These are phyloP conservation scores for Phrynocephalus forsythii DNA, from an alignment of 2,797 vertebrate species.

Conservation along the genomic window DNA sequence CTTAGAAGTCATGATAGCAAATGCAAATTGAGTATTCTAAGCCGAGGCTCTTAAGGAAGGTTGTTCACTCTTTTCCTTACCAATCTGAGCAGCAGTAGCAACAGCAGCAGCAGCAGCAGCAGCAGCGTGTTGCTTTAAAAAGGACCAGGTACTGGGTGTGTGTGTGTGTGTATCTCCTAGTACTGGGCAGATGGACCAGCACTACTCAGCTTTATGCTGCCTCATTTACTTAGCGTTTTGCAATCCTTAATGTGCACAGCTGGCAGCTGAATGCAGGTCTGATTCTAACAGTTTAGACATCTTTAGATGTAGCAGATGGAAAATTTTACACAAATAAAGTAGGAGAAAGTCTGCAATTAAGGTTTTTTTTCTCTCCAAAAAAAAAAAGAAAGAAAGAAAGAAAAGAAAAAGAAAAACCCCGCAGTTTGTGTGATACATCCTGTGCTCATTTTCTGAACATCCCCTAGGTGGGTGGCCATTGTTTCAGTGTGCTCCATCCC, in stretches of 20 bases:
- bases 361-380: conserved; percentile 70
- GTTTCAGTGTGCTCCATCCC: conserved; percentile 73
- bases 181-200: conserved; percentile 87
- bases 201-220: conserved; percentile 84
- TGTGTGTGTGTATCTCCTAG: conserved; percentile 70
- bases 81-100: conserved; percentile 65
- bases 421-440: conserved; percentile 81
- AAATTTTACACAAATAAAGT: conserved; percentile 91
- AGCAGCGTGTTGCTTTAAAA: conserved; percentile 73
- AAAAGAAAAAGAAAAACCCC: conserved; percentile 62
- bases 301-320: conserved; percentile 90
- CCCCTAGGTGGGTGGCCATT: conserved; percentile 86
- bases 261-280: conserved; percentile 89
- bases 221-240: conserved; percentile 88
- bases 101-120: not conserved
- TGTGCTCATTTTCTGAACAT: conserved; percentile 80
- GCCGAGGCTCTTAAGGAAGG: conserved; percentile 72
- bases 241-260: conserved; percentile 89
- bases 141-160: conserved; percentile 80
- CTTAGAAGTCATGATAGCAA: conserved; percentile 79
- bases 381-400: not conserved
- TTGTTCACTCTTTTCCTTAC: conserved; percentile 75
- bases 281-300: conserved; percentile 90
- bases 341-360: conserved; percentile 88
- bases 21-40: conserved; percentile 76